These are phyloP conservation scores for Vultur gryphus DNA, from an alignment of 2,797 vertebrate species.

Conservation along the genomic window DNA sequence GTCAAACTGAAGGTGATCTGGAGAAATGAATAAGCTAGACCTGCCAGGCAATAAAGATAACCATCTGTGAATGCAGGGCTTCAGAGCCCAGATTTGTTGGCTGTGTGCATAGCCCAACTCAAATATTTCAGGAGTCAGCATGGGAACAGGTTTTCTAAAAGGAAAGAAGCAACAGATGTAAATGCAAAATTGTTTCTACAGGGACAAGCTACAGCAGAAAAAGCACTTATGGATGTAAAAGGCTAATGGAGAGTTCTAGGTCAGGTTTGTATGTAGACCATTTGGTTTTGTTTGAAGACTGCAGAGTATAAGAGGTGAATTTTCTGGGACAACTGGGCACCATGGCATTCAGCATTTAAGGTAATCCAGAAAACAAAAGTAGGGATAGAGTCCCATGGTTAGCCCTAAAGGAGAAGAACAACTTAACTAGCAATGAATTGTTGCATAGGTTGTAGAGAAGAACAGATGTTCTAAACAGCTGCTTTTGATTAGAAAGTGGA, in stretches of 20 bases:
- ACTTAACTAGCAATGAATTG: background rate
- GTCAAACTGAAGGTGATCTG: background rate
- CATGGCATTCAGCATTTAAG: background rate
- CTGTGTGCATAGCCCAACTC: background rate
- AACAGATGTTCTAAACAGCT: background rate
- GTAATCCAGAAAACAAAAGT: background rate
- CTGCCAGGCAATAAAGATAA: background rate
- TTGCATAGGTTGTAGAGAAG: background rate
- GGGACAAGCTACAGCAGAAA: background rate
- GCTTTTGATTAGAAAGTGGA: background rate
- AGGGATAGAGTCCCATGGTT: background rate
- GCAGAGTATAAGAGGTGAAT: background rate
- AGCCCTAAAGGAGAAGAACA: background rate
- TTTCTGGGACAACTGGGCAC: background rate
- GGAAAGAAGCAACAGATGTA: background rate
- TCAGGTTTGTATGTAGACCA: background rate
- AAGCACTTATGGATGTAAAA: background rate
- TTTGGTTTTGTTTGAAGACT: background rate
- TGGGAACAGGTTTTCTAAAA: background rate
- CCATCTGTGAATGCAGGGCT: background rate
- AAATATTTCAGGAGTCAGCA: background rate
- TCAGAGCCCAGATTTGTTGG: background rate
- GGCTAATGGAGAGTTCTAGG: background rate
- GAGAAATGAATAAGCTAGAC: background rate
- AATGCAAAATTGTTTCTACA: background rate